Percentiles rank a stretch among this genome's conserved stretches.
Conservation (phyloP, 2,797 vertebrate genomes). For the Neosilurus hyrtlii region DNA sequence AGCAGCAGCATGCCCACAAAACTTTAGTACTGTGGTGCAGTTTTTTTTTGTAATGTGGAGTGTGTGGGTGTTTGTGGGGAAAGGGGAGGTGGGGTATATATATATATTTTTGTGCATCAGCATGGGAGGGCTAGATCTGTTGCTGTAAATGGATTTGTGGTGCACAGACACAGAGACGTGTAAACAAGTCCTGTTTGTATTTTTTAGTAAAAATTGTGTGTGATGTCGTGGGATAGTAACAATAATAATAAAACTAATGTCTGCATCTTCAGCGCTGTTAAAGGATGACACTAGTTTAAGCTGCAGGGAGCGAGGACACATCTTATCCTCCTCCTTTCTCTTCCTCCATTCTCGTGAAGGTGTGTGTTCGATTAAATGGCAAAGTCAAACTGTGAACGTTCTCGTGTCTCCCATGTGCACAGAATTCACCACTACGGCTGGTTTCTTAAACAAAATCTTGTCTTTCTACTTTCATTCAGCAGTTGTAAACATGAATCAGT, state of each 20-base stretch:
- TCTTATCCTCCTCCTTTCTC: slow-evolving; percentile 6
- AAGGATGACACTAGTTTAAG: slow-evolving; percentile 20
- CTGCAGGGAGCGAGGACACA: background rate
- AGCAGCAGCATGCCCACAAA: slow-evolving; percentile 29
- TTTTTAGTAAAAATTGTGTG: slow-evolving; percentile 30
- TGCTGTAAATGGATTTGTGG: slow-evolving; percentile 26
- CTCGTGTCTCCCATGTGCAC: background rate
- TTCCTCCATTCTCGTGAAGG: slow-evolving; percentile 29
- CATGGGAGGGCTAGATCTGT: slow-evolving; percentile 11
- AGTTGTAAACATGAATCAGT: slow-evolving; percentile 39
- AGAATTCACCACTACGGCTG: background rate
- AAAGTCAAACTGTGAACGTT: slow-evolving; percentile 5
- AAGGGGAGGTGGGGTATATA: too few species aligned
- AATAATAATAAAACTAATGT: slow-evolving; percentile 10
- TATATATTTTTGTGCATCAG: background rate
- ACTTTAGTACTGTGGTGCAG: slow-evolving; percentile 38
- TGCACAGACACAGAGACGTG: slow-evolving; percentile 10
- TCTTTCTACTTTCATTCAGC: slow-evolving; percentile 34
- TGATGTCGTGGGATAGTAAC: slow-evolving; percentile 24
- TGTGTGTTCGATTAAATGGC: slow-evolving; percentile 44
- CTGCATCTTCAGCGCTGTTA: slow-evolving; percentile 30
- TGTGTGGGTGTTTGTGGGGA: background rate
- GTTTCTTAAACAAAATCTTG: background rate
- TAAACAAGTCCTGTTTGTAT: slow-evolving; percentile 25
- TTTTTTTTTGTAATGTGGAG: slow-evolving; percentile 25